A percentile compares a stretch with the other conserved stretches of the same genome.
Evolutionary conservation across 2,113 vertebrate species (phyloP).

Genomic region (Onychostoma macrolepis): DNA sequence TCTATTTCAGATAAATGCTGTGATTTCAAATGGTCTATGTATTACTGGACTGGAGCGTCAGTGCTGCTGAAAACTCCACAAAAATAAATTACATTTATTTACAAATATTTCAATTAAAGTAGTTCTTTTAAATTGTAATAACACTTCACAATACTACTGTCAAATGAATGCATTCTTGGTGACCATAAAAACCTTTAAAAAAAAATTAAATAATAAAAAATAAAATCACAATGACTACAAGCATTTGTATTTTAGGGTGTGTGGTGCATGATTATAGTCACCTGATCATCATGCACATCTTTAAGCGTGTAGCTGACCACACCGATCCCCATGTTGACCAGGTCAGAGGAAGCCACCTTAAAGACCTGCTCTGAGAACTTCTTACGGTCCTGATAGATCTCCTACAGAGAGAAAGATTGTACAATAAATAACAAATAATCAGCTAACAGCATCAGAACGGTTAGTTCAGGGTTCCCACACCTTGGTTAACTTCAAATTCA

Average conservation of each 20-base stretch:
- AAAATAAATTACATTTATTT: no score
- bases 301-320: conserved; percentile 96
- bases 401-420: conserved; percentile 68
- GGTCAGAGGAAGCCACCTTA: conserved; percentile 92
- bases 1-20: not conserved
- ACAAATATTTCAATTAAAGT: no score
- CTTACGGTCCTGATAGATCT: conserved; percentile 95
- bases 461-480: no score
- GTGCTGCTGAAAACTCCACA: no score
- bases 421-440: not conserved
- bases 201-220: no score
- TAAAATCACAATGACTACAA: not conserved
- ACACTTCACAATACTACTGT: no score
- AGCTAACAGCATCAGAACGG: not conserved
- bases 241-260: not conserved
- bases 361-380: conserved; percentile 97
- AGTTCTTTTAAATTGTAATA: no score
- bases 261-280: conserved; percentile 53
- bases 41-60: no score
- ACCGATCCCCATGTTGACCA: conserved; percentile 96
- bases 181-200: not conserved
- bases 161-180: no score
- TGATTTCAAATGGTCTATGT: not conserved
- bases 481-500: no score
- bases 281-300: conserved; percentile 95